Percentiles rank a stretch among this genome's conserved stretches.
phyloP scores from a whole-genome alignment of 2,797 vertebrate genomes.

The Eulemur albifrons region DNA sequence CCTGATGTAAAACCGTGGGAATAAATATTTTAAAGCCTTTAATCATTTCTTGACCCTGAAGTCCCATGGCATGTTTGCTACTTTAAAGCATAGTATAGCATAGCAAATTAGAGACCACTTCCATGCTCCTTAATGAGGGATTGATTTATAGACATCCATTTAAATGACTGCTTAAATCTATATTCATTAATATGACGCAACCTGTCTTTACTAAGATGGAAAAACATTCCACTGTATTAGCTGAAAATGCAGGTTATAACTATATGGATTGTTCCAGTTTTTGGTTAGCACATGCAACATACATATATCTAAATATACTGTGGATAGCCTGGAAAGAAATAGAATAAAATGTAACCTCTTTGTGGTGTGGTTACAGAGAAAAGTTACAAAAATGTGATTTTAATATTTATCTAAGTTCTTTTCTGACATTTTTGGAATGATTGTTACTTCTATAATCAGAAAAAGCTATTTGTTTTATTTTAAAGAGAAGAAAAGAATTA shows the following conservation, averaged over 20 bases:
- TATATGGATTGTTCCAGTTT: not conserved
- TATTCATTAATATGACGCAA: not conserved
- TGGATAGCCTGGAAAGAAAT: not conserved
- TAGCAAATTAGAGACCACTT: not conserved
- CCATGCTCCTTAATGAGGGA: not conserved
- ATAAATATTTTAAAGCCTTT: not conserved
- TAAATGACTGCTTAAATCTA: not conserved
- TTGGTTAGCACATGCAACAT: not conserved
- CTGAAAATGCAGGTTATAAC: not conserved
- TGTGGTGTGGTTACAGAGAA: not conserved
- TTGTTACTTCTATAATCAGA: not conserved
- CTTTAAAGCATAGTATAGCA: accelerated
- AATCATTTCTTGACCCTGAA: not conserved
- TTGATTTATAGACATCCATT: no score
- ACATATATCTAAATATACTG: not conserved
- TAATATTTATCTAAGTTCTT: not conserved
- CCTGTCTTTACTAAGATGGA: not conserved
- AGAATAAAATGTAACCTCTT: not conserved
- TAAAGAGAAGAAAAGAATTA: not conserved
- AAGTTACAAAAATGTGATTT: not conserved
- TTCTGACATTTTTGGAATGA: not conserved
- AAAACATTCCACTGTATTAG: no score
- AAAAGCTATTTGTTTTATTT: not conserved
- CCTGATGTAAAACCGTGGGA: not conserved
- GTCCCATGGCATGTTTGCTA: not conserved